phyloP scores from a whole-genome alignment of 2,888 invertebrate species.

The Nebria brevicollis region DNA sequence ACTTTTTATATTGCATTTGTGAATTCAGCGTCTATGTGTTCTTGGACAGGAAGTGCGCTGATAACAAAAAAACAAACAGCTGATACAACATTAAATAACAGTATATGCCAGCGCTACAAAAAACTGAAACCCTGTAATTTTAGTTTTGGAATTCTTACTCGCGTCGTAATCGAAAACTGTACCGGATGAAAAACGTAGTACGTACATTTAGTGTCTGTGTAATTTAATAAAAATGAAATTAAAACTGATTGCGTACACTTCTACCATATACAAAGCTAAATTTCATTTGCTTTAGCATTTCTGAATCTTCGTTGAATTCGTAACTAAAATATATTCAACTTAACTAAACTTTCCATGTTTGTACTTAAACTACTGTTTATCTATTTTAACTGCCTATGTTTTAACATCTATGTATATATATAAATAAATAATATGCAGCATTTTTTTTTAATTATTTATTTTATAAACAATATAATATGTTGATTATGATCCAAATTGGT shows the following conservation, averaged over 20 bases:
- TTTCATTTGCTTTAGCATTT: too few species aligned
- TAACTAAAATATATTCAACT: too few species aligned
- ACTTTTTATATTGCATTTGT: background rate
- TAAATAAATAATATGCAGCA: too few species aligned
- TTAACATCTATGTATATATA: too few species aligned
- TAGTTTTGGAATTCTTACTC: background rate
- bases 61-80: background rate
- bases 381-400: too few species aligned
- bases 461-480: too few species aligned
- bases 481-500: too few species aligned
- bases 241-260: background rate
- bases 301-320: too few species aligned
- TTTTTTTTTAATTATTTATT: too few species aligned
- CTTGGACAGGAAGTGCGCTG: background rate
- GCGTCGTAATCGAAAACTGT: background rate
- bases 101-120: background rate
- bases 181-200: background rate
- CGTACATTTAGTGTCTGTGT: background rate
- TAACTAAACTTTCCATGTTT: too few species aligned
- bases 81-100: background rate
- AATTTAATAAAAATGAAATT: background rate
- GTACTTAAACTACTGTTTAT: too few species aligned
- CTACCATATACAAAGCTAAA: too few species aligned
- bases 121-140: background rate
- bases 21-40: constrained; percentile 1